These are phyloP conservation scores for Euleptes europaea DNA, from an alignment of 2,113 vertebrate genomes.

Conservation along the genomic window DNA sequence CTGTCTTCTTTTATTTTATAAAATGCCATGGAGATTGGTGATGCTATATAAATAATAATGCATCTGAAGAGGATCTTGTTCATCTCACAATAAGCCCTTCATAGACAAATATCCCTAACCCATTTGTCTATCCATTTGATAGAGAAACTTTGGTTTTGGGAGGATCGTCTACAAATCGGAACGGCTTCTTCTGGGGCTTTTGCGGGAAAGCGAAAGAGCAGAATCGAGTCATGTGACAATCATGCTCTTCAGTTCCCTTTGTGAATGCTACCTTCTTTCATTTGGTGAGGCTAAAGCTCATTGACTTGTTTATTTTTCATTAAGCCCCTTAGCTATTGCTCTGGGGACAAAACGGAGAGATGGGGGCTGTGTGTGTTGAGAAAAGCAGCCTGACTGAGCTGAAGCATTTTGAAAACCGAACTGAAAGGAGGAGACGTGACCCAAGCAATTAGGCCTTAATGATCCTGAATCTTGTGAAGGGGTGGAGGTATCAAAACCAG, in stretches of 20 bases:
- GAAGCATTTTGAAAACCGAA: neutral
- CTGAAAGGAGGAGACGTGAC: neutral
- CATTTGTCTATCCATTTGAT: neutral
- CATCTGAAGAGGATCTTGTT: neutral
- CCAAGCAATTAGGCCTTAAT: neutral
- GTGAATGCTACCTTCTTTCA: neutral
- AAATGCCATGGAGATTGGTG: no score
- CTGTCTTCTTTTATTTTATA: no score
- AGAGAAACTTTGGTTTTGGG: neutral
- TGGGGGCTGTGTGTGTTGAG: neutral
- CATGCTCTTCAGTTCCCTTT: neutral
- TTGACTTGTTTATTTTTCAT: constrained; percentile 52
- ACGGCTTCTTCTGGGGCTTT: neutral
- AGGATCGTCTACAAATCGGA: fast-evolving
- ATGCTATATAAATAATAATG: no score
- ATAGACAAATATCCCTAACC: neutral
- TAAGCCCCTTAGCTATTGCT: constrained; percentile 16
- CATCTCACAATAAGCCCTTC: neutral
- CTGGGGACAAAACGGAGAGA: neutral
- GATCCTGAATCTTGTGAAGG: neutral
- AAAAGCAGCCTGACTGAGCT: neutral
- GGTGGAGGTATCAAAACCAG: neutral
- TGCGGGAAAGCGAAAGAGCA: neutral
- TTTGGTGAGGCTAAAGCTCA: constrained; percentile 5
- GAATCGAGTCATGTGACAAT: neutral